phyloP scores from a whole-genome alignment of 1,140 invertebrate genomes.

The Leptopilina boulardi region DNA sequence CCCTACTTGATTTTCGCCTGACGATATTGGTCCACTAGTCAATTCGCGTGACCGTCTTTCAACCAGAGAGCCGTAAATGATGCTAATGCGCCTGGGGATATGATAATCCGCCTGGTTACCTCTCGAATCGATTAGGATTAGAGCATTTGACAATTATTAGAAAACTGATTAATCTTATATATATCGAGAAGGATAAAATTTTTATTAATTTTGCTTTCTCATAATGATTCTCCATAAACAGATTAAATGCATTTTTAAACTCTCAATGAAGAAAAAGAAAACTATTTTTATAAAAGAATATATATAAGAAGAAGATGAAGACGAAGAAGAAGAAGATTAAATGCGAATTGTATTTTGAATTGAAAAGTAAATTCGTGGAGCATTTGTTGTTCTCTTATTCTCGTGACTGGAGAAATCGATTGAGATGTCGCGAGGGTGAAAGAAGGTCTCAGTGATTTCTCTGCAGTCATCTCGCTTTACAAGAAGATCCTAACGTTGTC shows the following conservation, averaged over 20 bases:
- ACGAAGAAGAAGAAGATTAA: background rate
- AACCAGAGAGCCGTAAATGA: constrained; percentile 12
- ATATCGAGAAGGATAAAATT: too few relatives aligned
- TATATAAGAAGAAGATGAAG: background rate
- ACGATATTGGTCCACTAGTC: constrained; percentile 11
- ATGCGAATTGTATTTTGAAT: constrained; percentile 1
- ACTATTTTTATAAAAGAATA: background rate
- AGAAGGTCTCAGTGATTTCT: constrained; percentile 18
- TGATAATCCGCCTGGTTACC: constrained; percentile 27
- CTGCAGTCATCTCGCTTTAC: constrained; percentile 9
- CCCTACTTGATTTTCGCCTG: constrained; percentile 33
- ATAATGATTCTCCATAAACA: too few relatives aligned
- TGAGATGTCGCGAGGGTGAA: constrained; percentile 12
- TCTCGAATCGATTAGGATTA: constrained; percentile 9
- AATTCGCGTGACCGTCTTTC: constrained; percentile 27
- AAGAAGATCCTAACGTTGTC: constrained; percentile 2
- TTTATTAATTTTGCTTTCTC: too few relatives aligned
- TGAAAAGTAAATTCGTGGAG: background rate
- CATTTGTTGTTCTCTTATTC: background rate
- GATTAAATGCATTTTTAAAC: too few relatives aligned
- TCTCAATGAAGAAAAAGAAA: too few relatives aligned
- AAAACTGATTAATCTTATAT: background rate
- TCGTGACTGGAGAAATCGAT: constrained; percentile 14
- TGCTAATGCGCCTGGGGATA: background rate
- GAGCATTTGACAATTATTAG: background rate